Conservation (phyloP, 2,113 vertebrate species). For the Girardinichthys multiradiatus region DNA sequence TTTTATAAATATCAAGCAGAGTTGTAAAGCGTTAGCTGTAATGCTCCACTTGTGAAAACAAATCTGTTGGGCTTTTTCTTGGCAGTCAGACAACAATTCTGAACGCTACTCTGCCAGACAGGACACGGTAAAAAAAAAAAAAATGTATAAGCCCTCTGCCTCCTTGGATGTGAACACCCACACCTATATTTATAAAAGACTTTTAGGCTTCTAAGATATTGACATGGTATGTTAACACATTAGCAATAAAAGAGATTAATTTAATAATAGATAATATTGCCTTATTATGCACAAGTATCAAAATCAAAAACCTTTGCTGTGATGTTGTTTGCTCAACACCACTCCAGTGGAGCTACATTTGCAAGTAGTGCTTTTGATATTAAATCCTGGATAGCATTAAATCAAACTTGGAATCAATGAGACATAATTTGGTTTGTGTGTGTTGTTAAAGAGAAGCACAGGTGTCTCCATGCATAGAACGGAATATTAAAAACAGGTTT, state of each 20-base stretch:
- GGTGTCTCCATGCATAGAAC: not conserved
- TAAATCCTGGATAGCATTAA: conserved; percentile 7
- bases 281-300: conserved; percentile 12
- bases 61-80: too few species aligned
- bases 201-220: conserved; percentile 32
- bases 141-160: conserved; percentile 50
- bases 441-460: not conserved
- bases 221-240: conserved; percentile 33
- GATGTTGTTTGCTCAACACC: not conserved
- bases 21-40: too few species aligned
- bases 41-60: too few species aligned
- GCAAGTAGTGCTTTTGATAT: not conserved
- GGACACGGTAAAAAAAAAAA: too few species aligned
- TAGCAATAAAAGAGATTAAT: conserved; percentile 16
- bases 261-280: conserved; percentile 21
- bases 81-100: too few species aligned
- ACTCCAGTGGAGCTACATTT: conserved; percentile 9
- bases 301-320: conserved; percentile 12
- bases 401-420: not conserved
- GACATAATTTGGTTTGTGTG: not conserved
- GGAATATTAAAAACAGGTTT: not conserved
- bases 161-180: conserved; percentile 33
- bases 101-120: too few species aligned
- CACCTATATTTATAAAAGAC: conserved; percentile 31
- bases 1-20: too few species aligned